Evolutionary conservation across 2,797 vertebrate species (phyloP), one percentile per base, ranked within the genome.

Genomic region (Alosa sapidissima): DNA sequence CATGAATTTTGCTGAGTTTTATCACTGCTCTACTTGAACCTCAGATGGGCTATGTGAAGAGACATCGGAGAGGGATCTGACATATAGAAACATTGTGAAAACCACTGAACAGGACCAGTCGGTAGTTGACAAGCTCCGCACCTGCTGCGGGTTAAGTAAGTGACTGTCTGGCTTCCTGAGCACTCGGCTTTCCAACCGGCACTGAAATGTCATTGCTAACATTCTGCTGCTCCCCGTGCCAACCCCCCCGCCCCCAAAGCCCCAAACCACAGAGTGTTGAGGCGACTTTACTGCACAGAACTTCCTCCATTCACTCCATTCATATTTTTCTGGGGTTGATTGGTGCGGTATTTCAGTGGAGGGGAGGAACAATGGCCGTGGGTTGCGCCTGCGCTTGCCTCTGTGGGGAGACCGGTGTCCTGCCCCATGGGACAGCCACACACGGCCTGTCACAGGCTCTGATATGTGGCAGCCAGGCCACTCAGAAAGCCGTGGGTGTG

Each of bases 241-340:
- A 45, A 19, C 72, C 21, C 16, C 14, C 28, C 1, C 41, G 7
- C 41, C 72, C 1, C 24, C 55, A 60, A 16, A 16, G 7, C 5
- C 14, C 41, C 19, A 41, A 16, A 19, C 72, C 68, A 36, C 21
- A 45, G 14, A 78, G 72, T 14, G 36, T 5, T 2, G 13, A 19
- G 72, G 14, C 1, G 72, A 78, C 72, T 78, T 78, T 41, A 78
- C 72, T 6, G 72, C 36, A 78, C 72, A 21, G 72, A 21, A 5
- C 45, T 45, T 78, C 21, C 41, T 47, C 16, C 19, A 0, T 78
- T 45, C 68, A 72, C 33, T 72, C 72, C 16, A 78, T 78, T 78
- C 33, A 75, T 47, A 45, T 78, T 78, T 78, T 78, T 78, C 41
- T 78, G 11, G 68, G 72, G 47, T 78, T 21, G 72, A 78, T 78